phyloP scores from a whole-genome alignment of 1,140 invertebrate species.

The Coelopa frigida region DNA sequence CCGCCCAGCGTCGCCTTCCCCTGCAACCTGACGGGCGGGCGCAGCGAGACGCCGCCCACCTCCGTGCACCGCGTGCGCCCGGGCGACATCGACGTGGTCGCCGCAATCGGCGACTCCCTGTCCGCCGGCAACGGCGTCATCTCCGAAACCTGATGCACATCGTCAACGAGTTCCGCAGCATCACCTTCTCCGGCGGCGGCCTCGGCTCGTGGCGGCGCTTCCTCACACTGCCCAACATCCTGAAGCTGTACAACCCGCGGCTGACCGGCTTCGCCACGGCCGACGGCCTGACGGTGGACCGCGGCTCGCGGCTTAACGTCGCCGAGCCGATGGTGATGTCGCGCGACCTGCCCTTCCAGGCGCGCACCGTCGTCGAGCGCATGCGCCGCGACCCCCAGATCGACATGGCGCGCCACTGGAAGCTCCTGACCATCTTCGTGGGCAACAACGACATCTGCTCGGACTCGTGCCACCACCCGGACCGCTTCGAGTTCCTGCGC shows the following conservation, averaged over 20 bases:
- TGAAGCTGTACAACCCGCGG: slow-evolving; percentile 57
- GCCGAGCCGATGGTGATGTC: slow-evolving; percentile 55
- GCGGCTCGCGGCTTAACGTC: slow-evolving; percentile 51
- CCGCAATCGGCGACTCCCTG: slow-evolving; percentile 62
- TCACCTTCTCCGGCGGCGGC: slow-evolving; percentile 48
- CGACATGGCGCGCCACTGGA: slow-evolving; percentile 60
- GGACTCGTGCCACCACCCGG: slow-evolving; percentile 49
- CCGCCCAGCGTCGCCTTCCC: slow-evolving; percentile 17
- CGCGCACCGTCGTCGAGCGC: slow-evolving; percentile 51
- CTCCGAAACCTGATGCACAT: slow-evolving; percentile 25
- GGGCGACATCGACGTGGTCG: slow-evolving; percentile 62
- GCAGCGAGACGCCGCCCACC: slow-evolving; percentile 44
- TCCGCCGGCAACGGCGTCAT: slow-evolving; percentile 55
- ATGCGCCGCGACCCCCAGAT: slow-evolving; percentile 53
- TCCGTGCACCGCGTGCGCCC: slow-evolving; percentile 55
- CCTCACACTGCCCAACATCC: slow-evolving; percentile 52
- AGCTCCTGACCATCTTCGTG: slow-evolving; percentile 59
- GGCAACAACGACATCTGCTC: slow-evolving; percentile 65
- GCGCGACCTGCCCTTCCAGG: slow-evolving; percentile 55
- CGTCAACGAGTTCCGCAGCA: slow-evolving; percentile 32
- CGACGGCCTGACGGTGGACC: slow-evolving; percentile 42
- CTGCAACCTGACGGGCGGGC: slow-evolving; percentile 26
- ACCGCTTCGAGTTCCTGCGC: slow-evolving; percentile 16
- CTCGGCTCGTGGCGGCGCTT: slow-evolving; percentile 51
- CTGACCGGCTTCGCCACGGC: slow-evolving; percentile 51